Evolutionary conservation across 2,113 vertebrate genomes (phyloP).

Genomic region (Colistium nudipinnis): DNA sequence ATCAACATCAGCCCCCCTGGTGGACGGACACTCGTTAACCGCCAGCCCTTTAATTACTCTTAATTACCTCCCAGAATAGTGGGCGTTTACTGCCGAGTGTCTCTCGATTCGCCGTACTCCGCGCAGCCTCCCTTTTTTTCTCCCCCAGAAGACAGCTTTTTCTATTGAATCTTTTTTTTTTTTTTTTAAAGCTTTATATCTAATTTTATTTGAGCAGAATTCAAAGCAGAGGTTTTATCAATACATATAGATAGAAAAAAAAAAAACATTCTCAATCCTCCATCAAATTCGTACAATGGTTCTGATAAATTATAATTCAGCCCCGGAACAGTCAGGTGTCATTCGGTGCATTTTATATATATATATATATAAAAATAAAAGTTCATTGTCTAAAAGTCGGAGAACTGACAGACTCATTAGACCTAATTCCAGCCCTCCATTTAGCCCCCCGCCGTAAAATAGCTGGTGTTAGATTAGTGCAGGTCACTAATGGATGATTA

Average conservation of each 20-base stretch:
- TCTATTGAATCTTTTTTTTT: background rate
- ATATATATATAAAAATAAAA: no score
- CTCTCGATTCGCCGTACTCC: constrained; percentile 43
- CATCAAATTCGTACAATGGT: background rate
- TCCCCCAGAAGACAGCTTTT: constrained; percentile 13
- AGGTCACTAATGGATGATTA: constrained; percentile 55
- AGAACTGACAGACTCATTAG: constrained; percentile 38
- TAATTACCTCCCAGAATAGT: constrained; percentile 77
- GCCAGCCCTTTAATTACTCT: constrained; percentile 80
- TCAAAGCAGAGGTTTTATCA: background rate
- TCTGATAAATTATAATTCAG: background rate
- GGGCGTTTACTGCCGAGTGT: constrained; percentile 70
- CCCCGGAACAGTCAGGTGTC: constrained; percentile 1
- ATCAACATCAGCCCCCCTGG: constrained; percentile 75
- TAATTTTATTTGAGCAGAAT: constrained; percentile 1
- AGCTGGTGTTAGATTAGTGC: constrained; percentile 26
- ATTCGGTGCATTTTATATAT: no score
- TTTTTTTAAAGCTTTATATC: background rate
- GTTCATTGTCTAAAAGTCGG: constrained; percentile 31
- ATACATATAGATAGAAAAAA: background rate
- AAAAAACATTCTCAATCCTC: background rate
- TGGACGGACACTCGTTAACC: constrained; percentile 78
- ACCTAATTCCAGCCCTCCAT: constrained; percentile 37
- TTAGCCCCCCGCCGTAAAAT: constrained; percentile 38
- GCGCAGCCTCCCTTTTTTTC: constrained; percentile 1